Evolutionary conservation across 2,888 invertebrate species (phyloP).

Genomic region (Mycalesis mineus): DNA sequence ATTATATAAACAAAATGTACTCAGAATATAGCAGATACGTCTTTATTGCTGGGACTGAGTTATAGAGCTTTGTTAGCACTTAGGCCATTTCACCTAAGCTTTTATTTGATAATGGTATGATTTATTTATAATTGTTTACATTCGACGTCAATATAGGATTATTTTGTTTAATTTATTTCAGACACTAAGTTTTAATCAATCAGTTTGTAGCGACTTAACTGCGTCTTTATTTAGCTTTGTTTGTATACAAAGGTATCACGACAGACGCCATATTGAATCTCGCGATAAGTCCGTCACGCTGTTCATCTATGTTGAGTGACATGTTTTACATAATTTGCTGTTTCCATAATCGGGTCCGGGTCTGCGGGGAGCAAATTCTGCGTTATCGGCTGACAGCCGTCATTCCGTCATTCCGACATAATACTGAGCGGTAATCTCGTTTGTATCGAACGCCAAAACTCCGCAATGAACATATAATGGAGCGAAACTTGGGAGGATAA

Average conservation of each 20-base stretch:
- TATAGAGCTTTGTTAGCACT: no score
- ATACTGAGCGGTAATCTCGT: not conserved
- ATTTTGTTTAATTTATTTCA: no score
- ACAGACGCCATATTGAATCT: not conserved
- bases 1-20: constrained; percentile 18
- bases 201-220: no score
- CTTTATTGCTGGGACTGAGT: no score
- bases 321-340: constrained; percentile 2
- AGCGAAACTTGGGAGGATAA: not conserved
- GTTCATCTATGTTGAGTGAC: not conserved
- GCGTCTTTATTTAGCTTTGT: no score
- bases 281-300: not conserved
- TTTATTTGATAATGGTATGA: no score
- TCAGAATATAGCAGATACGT: constrained; percentile 11
- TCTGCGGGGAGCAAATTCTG: constrained; percentile 10
- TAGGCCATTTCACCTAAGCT: no score
- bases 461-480: not conserved
- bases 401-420: not conserved
- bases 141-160: no score
- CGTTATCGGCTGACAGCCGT: not conserved
- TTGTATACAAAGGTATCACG: not conserved
- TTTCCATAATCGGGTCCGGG: constrained; percentile 17
- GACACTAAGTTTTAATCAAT: no score
- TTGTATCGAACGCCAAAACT: not conserved
- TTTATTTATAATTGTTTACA: no score